phyloP scores from a whole-genome alignment of 2,113 vertebrate genomes.

The Menidia beryllina region DNA sequence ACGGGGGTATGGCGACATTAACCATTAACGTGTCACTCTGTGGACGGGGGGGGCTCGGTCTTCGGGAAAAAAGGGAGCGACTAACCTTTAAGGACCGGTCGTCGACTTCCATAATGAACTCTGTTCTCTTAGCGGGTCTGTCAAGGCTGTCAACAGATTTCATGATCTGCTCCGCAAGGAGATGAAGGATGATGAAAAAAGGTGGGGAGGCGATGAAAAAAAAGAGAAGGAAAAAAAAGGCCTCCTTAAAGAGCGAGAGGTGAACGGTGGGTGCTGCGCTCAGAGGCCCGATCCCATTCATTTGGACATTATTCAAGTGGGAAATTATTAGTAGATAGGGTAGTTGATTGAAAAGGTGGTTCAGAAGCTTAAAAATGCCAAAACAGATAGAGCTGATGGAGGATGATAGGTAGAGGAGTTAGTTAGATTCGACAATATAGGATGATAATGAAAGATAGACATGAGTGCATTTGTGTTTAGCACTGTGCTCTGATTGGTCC shows the following conservation, averaged over 20 bases:
- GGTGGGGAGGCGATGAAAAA: too few species aligned
- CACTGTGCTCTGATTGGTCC: too few species aligned
- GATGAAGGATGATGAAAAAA: constrained; percentile 17
- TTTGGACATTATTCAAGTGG: constrained; percentile 86
- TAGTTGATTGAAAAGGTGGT: constrained; percentile 70
- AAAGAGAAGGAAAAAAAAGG: constrained; percentile 15
- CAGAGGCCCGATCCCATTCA: constrained; percentile 84
- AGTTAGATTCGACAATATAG: neutral
- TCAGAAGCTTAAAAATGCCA: constrained; percentile 82
- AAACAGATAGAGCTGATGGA: constrained; percentile 82
- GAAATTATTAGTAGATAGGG: constrained; percentile 87
- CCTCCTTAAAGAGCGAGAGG: constrained; percentile 79
- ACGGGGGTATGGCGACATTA: constrained; percentile 60
- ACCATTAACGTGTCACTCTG: constrained; percentile 69
- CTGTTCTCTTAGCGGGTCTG: constrained; percentile 76
- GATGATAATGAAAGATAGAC: too few species aligned
- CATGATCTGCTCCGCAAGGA: constrained; percentile 77
- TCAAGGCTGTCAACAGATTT: constrained; percentile 82
- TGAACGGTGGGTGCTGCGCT: constrained; percentile 83
- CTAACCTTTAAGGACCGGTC: constrained; percentile 81
- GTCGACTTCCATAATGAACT: constrained; percentile 79
- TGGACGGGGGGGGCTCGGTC: constrained; percentile 44
- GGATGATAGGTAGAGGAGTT: constrained; percentile 58
- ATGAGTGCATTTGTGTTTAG: too few species aligned
- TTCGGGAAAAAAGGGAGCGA: constrained; percentile 56